phyloP scores from a whole-genome alignment of 2,797 vertebrate species.

The Galaxias olidus region DNA sequence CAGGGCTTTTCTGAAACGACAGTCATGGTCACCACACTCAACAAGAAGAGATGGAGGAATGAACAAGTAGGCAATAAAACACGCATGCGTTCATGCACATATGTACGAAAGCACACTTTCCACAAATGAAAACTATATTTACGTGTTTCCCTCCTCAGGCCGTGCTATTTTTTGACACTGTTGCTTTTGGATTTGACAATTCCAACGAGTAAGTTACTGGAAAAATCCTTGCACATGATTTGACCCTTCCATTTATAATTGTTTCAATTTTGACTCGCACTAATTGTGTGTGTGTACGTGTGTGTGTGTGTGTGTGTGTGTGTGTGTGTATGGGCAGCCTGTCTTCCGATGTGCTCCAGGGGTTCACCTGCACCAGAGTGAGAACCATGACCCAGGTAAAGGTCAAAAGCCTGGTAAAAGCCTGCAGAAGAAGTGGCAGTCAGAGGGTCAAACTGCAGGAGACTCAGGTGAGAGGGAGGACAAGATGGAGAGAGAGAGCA shows the following conservation, averaged over 20 bases:
- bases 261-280: not conserved
- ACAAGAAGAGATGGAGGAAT: conserved; percentile 68
- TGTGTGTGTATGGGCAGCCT: conserved; percentile 55
- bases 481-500: not conserved
- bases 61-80: conserved; percentile 60
- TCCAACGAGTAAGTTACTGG: conserved; percentile 57
- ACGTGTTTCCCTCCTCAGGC: conserved; percentile 45
- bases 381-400: conserved; percentile 19
- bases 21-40: conserved; percentile 35
- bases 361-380: conserved; percentile 71
- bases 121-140: not conserved
- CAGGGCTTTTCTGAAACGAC: conserved; percentile 26
- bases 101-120: not conserved
- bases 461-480: conserved; percentile 64
- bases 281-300: conserved; percentile 8
- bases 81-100: not conserved
- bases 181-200: conserved; percentile 42
- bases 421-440: conserved; percentile 51
- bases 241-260: not conserved
- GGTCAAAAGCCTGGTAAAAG: conserved; percentile 58
- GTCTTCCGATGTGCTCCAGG: conserved; percentile 72
- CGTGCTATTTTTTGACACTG: conserved; percentile 62
- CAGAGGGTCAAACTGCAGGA: conserved; percentile 61
- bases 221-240: not conserved
- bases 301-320: conserved; percentile 16